Evolutionary conservation across 2,797 vertebrate species (phyloP).

Genomic region (Benthosema pterotum): DNA sequence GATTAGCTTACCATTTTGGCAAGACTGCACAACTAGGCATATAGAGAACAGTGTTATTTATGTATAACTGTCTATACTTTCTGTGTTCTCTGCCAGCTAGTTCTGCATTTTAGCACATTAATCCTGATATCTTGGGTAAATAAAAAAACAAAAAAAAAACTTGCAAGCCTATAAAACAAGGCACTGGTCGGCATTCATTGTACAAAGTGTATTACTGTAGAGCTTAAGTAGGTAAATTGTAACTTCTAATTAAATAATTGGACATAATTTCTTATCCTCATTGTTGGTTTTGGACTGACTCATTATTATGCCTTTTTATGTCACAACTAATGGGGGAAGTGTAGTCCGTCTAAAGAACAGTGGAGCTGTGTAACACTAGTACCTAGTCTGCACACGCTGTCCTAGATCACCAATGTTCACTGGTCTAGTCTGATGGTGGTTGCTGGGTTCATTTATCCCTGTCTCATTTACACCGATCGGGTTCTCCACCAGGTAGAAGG

Average conservation of each 20-base stretch:
- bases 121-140: too few species aligned
- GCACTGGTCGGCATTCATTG: too few species aligned
- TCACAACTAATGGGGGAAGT: slow-evolving; percentile 32
- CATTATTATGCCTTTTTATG: slow-evolving; percentile 23
- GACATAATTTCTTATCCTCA: slow-evolving; percentile 6
- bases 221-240: too few species aligned
- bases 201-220: too few species aligned
- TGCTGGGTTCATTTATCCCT: slow-evolving; percentile 54
- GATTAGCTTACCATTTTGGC: slow-evolving; percentile 11
- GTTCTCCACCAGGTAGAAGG: slow-evolving; percentile 51
- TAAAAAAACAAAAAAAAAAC: too few species aligned
- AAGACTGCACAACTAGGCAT: background rate
- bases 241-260: too few species aligned
- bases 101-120: too few species aligned
- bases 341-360: slow-evolving; percentile 55
- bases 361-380: slow-evolving; percentile 62
- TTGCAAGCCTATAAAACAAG: too few species aligned
- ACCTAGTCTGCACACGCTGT: slow-evolving; percentile 54
- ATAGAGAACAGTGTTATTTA: background rate
- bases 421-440: slow-evolving; percentile 66
- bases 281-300: slow-evolving; percentile 38
- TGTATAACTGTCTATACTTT: slow-evolving; percentile 7
- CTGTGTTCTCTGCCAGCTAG: too few species aligned
- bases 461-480: slow-evolving; percentile 74
- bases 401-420: slow-evolving; percentile 58